Evolutionary conservation across 2,888 invertebrate genomes (phyloP), one percentile per base, ranked within the genome.

Genomic region (Rotaria socialis): DNA sequence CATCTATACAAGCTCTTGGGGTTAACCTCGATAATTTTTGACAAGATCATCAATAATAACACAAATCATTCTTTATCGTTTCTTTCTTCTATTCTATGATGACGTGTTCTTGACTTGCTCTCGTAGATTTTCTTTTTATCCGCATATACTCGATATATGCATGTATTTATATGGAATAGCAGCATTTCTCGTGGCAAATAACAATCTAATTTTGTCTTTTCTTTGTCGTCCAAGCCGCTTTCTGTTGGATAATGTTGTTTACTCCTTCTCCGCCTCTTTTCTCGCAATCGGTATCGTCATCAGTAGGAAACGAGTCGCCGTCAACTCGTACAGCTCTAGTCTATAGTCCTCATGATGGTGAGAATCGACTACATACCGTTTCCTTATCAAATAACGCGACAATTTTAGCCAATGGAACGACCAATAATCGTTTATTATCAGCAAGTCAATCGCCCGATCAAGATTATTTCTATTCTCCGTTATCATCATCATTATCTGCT

Each of bases 241-340:
- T 67, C 67, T 35, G 67, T 67, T 67, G 67, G 67, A 67, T 67
- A 67, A 67, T 67, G 67, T 67, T 67, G 67, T 67, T 67, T 67
- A 67, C 67, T 19, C 67, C 19, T 67, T 67, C 67, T 35, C 67
- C 67, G 67, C 67, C 67, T 67, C 35, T 67, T 35, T 67, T 35
- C 27, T 27, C 27, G 27, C 67, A 35, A 67, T 67, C 67, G 35
- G 67, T 67, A 67, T 67, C 35, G 35, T 67, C 67, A 35, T 35
- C 67, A 67, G 27, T 35, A 35, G 67, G 35, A 67, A 41, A 14
- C 67, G 67, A 67, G 16, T 67, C 67, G 35, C 35, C 67, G 2
- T 14, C 67, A 67, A 7, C 35, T 35, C 35, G 35, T 67, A 67
- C 5, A 35, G 19, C 67, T 35, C 6, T 19, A 16, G 27, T 19